These are phyloP conservation scores for Drosophila pullipes DNA, from an alignment of 2,888 invertebrate species.

Conservation along the genomic window DNA sequence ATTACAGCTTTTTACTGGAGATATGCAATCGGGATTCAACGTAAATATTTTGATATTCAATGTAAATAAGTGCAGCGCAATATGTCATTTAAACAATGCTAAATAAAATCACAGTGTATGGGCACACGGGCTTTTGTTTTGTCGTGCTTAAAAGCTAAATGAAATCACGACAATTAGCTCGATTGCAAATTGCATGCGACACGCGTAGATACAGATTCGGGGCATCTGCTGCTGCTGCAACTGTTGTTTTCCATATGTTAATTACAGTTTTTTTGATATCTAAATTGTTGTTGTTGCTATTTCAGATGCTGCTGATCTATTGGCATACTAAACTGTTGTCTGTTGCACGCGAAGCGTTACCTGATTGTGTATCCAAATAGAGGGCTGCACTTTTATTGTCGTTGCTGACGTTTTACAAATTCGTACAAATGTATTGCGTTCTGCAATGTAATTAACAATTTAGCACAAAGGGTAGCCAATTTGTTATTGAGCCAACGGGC, in stretches of 20 bases:
- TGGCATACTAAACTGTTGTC: constrained; percentile 53
- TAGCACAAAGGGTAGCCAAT: constrained; percentile 55
- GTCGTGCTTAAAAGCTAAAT: constrained; percentile 65
- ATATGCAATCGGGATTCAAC: constrained; percentile 19
- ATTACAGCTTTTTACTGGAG: constrained; percentile 44
- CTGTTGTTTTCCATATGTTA: constrained; percentile 45
- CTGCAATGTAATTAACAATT: constrained; percentile 74
- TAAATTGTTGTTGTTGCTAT: constrained; percentile 46
- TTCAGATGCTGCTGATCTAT: constrained; percentile 35
- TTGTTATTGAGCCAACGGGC: constrained; percentile 36
- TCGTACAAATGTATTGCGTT: constrained; percentile 67
- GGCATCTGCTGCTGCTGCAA: constrained; percentile 17
- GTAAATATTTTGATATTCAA: constrained; percentile 51
- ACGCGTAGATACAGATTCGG: constrained; percentile 44
- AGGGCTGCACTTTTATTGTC: constrained; percentile 31
- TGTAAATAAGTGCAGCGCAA: constrained; percentile 35
- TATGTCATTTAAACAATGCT: constrained; percentile 45
- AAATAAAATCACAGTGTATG: constrained; percentile 56
- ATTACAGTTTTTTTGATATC: constrained; percentile 68
- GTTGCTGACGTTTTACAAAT: constrained; percentile 48
- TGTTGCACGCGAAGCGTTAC: constrained; percentile 39
- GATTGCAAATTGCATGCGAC: constrained; percentile 57
- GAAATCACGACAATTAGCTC: constrained; percentile 67
- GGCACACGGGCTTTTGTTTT: constrained; percentile 36
- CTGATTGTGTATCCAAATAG: constrained; percentile 44